Conservation (phyloP, 2,888 invertebrate genomes). For the Polydrusus cervinus region DNA sequence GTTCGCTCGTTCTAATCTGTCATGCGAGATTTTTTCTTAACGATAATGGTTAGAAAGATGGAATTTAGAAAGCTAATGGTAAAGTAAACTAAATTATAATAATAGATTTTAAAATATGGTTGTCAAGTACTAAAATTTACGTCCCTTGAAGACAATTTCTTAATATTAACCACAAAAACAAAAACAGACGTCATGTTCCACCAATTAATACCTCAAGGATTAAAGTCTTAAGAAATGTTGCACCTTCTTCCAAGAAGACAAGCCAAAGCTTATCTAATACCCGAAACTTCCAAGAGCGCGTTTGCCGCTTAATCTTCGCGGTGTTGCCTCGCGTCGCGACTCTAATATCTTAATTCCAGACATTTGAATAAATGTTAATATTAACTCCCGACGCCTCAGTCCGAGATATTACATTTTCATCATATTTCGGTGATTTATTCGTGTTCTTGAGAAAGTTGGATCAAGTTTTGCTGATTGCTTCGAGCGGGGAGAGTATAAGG, state of each 20-base stretch:
- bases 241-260: constrained; percentile 52
- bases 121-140: too few relatives aligned
- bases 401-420: constrained; percentile 53
- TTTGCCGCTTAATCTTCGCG: constrained; percentile 66
- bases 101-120: too few relatives aligned
- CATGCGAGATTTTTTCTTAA: too few relatives aligned
- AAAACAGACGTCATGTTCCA: constrained; percentile 45
- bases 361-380: constrained; percentile 69
- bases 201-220: constrained; percentile 52
- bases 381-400: constrained; percentile 51
- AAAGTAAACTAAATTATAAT: too few relatives aligned
- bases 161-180: neutral
- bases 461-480: constrained; percentile 54
- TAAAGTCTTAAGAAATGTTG: constrained; percentile 50
- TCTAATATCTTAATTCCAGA: constrained; percentile 70
- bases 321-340: constrained; percentile 60
- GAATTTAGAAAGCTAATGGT: too few relatives aligned
- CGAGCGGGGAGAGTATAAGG: constrained; percentile 13
- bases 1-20: too few relatives aligned
- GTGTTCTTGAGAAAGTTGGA: constrained; percentile 53
- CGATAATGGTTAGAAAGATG: too few relatives aligned
- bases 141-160: too few relatives aligned
- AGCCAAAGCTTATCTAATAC: constrained; percentile 55
- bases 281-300: constrained; percentile 51
- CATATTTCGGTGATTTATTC: constrained; percentile 53